A percentile compares a stretch with the other conserved stretches of the same genome.
phyloP scores from a whole-genome alignment of 1,140 invertebrate genomes.

The Aricia agestis region DNA sequence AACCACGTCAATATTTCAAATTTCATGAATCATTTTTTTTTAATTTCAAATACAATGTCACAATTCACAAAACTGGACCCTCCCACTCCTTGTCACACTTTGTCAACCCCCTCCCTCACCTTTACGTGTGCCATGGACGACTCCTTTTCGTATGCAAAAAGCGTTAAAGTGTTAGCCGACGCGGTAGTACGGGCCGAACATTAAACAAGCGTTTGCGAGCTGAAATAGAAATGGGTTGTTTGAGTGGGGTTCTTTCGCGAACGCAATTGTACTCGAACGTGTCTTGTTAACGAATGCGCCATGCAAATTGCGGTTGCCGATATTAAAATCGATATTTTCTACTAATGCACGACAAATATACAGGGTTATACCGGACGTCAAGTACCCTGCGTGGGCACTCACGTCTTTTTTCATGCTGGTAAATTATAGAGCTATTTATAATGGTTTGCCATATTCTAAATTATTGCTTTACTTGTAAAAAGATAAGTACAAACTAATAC shows the following conservation, averaged over 20 bases:
- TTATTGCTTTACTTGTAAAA: neutral
- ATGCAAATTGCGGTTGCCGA: constrained; percentile 55
- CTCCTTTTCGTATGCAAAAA: constrained; percentile 71
- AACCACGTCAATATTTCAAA: too few species aligned
- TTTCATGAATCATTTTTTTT: too few species aligned
- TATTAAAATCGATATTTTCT: constrained; percentile 26
- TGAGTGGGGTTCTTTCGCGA: constrained; percentile 74
- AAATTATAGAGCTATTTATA: neutral
- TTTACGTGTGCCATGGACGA: too few species aligned
- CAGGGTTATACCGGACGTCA: neutral
- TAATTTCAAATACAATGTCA: too few species aligned
- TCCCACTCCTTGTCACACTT: too few species aligned
- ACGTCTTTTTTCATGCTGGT: neutral
- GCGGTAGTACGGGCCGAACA: constrained; percentile 72
- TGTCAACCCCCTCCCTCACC: too few species aligned
- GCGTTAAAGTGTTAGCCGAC: constrained; percentile 71
- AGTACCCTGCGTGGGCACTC: neutral
- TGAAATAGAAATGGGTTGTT: constrained; percentile 74
- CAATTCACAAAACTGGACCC: too few species aligned
- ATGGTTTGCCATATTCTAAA: neutral
- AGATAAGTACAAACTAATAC: too few species aligned
- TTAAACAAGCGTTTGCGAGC: constrained; percentile 70
- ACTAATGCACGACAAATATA: neutral
- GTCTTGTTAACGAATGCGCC: constrained; percentile 72
- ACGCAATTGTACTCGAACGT: constrained; percentile 71